Evolutionary conservation across 2,888 invertebrate genomes (phyloP).

Genomic region (Aromia moschata): DNA sequence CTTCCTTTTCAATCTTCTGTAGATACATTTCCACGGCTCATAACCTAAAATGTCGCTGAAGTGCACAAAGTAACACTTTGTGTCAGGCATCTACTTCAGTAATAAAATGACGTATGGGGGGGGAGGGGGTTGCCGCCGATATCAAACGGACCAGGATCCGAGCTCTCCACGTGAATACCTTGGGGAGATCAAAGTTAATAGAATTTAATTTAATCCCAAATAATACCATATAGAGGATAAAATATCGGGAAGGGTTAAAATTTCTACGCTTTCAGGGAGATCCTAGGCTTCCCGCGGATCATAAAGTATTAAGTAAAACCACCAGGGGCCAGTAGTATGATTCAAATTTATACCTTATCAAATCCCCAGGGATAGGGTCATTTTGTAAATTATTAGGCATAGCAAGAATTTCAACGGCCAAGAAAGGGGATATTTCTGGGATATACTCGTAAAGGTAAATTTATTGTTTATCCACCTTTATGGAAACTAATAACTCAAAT

Average conservation of each 20-base stretch:
- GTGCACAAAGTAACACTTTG: not conserved
- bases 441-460: no score
- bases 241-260: slow-evolving; percentile 29
- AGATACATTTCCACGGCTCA: no score
- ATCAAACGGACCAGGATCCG: not conserved
- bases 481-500: no score
- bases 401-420: slow-evolving; percentile 1
- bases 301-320: slow-evolving; percentile 29
- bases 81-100: no score
- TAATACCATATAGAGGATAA: slow-evolving; percentile 17
- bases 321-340: slow-evolving; percentile 30
- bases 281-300: slow-evolving; percentile 26
- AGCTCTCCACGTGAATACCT: slow-evolving; percentile 1
- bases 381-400: slow-evolving; percentile 15
- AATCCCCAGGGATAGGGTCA: slow-evolving; percentile 18
- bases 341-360: slow-evolving; percentile 29
- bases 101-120: no score
- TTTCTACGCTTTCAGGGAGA: slow-evolving; percentile 28
- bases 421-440: not conserved
- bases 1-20: no score
- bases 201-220: slow-evolving; percentile 24
- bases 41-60: no score
- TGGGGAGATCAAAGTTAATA: slow-evolving; percentile 15
- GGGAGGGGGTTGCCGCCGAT: no score
- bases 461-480: not conserved